Evolutionary conservation across 2,888 invertebrate species (phyloP).

Genomic region (Adineta ricciae): DNA sequence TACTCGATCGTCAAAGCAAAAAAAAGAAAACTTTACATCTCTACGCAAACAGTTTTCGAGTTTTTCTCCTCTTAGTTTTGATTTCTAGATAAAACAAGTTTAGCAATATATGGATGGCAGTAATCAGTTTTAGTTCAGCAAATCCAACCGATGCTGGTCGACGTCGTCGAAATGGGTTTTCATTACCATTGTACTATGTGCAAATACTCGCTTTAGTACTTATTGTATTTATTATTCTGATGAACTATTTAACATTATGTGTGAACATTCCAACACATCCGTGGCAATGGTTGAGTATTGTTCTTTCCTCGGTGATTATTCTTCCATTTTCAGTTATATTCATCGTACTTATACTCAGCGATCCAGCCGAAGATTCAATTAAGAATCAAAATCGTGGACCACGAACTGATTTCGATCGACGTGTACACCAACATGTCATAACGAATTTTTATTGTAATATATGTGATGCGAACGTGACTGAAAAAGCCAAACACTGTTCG

Average conservation of each 20-base stretch:
- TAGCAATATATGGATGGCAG: not conserved
- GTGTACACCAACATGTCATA: not conserved
- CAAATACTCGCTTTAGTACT: not conserved
- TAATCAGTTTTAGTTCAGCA: not conserved
- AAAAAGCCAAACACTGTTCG: not conserved
- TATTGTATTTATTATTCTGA: not conserved
- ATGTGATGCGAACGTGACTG: not conserved
- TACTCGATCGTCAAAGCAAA: not conserved
- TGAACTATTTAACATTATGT: not conserved
- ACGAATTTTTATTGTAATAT: constrained; percentile 2
- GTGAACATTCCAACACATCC: not conserved
- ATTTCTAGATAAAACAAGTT: not conserved
- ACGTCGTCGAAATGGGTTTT: not conserved
- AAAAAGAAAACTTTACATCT: not conserved
- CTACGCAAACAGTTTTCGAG: not conserved
- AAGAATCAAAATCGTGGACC: not conserved
- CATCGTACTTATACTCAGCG: not conserved
- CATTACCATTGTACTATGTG: not conserved
- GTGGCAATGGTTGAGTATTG: constrained; percentile 2
- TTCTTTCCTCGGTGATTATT: not conserved
- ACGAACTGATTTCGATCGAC: not conserved
- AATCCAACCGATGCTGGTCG: not conserved
- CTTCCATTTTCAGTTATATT: not conserved
- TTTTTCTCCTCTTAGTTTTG: not conserved
- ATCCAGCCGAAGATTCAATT: not conserved